Conservation (phyloP, 2,797 vertebrate genomes). For the Spondyliosoma cantharus region DNA sequence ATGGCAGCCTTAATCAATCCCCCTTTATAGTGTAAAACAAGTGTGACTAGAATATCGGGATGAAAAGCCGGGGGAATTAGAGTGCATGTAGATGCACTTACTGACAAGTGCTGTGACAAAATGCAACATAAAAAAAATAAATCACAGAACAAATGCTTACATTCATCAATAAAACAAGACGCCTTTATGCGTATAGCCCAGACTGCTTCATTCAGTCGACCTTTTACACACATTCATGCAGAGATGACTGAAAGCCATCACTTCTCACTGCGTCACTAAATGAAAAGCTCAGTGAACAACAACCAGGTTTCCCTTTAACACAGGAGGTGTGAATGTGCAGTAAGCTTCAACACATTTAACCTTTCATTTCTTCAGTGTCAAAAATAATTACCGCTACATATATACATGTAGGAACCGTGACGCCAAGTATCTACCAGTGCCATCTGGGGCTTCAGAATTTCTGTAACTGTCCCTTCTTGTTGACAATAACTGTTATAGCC, state of each 20-base stretch:
- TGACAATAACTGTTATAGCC: not conserved
- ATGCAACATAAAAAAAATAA: not conserved
- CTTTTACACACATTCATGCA: not conserved
- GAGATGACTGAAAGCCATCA: not conserved
- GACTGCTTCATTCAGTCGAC: not conserved
- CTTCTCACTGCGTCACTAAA: not conserved
- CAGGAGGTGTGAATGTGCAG: constrained; percentile 3
- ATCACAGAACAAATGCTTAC: not conserved
- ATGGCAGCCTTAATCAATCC: constrained; percentile 7
- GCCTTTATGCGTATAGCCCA: not conserved
- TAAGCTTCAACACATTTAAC: not conserved
- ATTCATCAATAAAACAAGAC: constrained; percentile 41
- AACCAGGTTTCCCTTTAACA: constrained; percentile 1
- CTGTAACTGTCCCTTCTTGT: not conserved
- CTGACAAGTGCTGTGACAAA: not conserved
- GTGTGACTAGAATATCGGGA: not conserved
- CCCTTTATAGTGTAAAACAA: constrained; percentile 24
- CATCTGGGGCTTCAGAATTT: constrained; percentile 40
- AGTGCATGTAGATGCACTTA: constrained; percentile 2
- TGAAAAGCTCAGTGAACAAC: not conserved
- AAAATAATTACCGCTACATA: constrained; percentile 12
- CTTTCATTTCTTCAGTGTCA: not conserved
- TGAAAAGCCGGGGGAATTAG: not conserved
- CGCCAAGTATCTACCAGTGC: not conserved
- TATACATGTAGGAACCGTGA: not conserved